Conservation (phyloP, 1,140 invertebrate genomes). For the Nixonia krombeini region DNA sequence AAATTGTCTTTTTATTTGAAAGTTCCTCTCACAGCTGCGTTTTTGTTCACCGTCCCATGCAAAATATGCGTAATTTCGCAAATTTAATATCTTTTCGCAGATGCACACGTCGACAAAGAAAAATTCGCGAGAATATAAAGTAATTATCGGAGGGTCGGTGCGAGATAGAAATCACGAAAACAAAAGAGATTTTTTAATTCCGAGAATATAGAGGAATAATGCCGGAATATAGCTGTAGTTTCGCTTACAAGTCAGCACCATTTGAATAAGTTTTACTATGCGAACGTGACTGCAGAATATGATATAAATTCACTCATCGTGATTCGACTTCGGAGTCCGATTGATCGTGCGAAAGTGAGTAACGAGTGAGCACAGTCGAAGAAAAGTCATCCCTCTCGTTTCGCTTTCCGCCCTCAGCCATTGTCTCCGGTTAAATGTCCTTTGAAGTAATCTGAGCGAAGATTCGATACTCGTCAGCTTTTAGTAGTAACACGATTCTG, state of each 20-base stretch:
- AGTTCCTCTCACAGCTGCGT: too few relatives aligned
- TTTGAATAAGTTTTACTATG: conserved; percentile 37
- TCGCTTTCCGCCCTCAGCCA: too few relatives aligned
- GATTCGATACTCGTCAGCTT: too few relatives aligned
- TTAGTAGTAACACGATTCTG: too few relatives aligned
- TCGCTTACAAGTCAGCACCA: conserved; percentile 17
- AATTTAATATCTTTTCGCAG: too few relatives aligned
- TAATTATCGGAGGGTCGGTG: not conserved
- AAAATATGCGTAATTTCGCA: too few relatives aligned
- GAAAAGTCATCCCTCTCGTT: conserved; percentile 21
- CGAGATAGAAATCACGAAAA: not conserved
- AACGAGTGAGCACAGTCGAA: conserved; percentile 27
- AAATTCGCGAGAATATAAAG: too few relatives aligned
- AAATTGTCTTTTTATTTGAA: too few relatives aligned
- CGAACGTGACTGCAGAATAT: conserved; percentile 33
- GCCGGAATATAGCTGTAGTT: not conserved
- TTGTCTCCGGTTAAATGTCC: too few relatives aligned
- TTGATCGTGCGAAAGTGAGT: conserved; percentile 45
- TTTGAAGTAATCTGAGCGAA: too few relatives aligned
- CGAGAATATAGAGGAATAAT: conserved; percentile 19
- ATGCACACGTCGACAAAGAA: too few relatives aligned
- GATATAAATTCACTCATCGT: conserved; percentile 49
- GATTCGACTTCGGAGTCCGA: conserved; percentile 36
- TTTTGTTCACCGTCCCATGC: too few relatives aligned
- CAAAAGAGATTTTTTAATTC: conserved; percentile 18